Evolutionary conservation across 2,797 vertebrate genomes (phyloP).

Genomic region (Hylomyscus alleni): DNA sequence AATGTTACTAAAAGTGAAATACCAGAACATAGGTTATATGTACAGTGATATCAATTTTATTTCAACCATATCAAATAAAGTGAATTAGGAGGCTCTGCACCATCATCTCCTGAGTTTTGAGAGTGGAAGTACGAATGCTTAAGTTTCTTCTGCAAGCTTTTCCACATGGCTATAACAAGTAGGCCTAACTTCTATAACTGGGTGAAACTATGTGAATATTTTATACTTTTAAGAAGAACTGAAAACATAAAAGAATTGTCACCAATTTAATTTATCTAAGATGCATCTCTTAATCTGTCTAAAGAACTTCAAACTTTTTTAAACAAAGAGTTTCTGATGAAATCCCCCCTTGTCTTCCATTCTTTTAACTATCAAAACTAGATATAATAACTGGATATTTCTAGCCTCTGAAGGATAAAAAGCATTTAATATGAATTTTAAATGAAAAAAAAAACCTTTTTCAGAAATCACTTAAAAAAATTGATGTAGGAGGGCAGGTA

Average conservation of each 20-base stretch:
- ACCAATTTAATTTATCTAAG: slow-evolving; percentile 60
- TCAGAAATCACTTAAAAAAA: slow-evolving; percentile 65
- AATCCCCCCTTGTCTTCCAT: slow-evolving; percentile 46
- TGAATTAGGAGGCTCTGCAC: slow-evolving; percentile 29
- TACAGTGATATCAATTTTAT: slow-evolving; percentile 47
- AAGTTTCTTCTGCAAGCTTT: slow-evolving; percentile 67
- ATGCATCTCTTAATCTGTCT: slow-evolving; percentile 37
- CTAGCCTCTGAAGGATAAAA: slow-evolving; percentile 32
- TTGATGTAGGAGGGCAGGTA: neutral
- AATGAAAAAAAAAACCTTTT: slow-evolving; percentile 44
- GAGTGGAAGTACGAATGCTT: slow-evolving; percentile 13
- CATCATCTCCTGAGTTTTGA: slow-evolving; percentile 37
- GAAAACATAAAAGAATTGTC: slow-evolving; percentile 54
- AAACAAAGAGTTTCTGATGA: slow-evolving; percentile 49
- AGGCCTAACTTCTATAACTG: slow-evolving; percentile 33
- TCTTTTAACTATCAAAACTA: slow-evolving; percentile 58
- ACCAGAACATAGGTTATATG: slow-evolving; percentile 49
- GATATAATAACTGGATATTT: neutral
- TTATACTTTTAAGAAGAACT: slow-evolving; percentile 59
- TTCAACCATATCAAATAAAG: slow-evolving; percentile 44
- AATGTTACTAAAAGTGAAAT: slow-evolving; percentile 62
- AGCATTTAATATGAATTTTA: slow-evolving; percentile 49
- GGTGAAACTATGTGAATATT: neutral
- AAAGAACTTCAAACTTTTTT: slow-evolving; percentile 18
- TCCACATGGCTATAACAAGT: slow-evolving; percentile 48